Evolutionary conservation across 2,113 vertebrate species (phyloP).

Genomic region (Halcyon senegalensis): DNA sequence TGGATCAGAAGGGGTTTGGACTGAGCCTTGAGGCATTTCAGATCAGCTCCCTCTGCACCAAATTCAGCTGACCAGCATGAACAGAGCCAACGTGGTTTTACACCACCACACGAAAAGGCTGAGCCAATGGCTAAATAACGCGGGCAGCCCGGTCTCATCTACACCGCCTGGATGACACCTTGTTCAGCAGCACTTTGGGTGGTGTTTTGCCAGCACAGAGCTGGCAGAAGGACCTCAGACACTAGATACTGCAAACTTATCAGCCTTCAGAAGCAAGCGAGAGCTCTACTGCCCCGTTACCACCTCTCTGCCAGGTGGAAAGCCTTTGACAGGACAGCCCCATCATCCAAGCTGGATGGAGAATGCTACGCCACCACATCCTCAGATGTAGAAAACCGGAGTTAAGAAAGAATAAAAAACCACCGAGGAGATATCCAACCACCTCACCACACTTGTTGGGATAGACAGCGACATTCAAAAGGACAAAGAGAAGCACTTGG

Average conservation of each 20-base stretch:
- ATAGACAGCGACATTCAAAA: background rate
- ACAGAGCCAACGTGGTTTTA: background rate
- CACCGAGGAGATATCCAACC: rapidly evolving
- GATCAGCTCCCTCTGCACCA: background rate
- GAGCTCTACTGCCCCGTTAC: background rate
- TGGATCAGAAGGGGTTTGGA: background rate
- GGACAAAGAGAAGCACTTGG: background rate
- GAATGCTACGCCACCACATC: background rate
- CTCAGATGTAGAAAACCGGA: background rate
- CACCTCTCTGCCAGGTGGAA: background rate
- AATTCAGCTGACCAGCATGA: background rate
- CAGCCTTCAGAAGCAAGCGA: background rate
- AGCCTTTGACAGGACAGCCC: background rate
- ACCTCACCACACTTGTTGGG: background rate
- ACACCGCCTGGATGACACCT: background rate
- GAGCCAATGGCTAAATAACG: background rate
- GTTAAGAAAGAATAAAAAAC: background rate
- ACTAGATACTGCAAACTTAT: background rate
- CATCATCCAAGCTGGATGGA: background rate
- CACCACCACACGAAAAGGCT: background rate
- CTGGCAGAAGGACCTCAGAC: background rate
- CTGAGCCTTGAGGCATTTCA: background rate
- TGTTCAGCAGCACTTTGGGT: background rate
- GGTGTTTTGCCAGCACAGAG: background rate
- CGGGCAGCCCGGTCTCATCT: background rate